Conservation (phyloP, 1,140 invertebrate species). For the Formica exsecta region DNA sequence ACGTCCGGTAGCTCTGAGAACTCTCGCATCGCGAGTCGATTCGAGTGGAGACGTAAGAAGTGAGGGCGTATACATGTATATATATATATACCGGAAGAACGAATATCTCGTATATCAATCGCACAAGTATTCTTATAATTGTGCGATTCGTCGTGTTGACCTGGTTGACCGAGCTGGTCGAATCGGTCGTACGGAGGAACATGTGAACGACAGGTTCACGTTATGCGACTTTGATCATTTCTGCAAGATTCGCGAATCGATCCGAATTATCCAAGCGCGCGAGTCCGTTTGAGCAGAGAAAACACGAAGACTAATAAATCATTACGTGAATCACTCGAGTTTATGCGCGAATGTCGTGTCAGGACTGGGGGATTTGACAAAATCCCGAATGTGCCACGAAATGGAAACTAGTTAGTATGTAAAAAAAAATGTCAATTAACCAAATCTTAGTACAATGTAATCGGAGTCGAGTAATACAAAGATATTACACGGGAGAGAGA, state of each 20-base stretch:
- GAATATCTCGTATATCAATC: conserved; percentile 17
- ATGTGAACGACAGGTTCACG: too few relatives aligned
- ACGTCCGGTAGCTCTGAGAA: background rate
- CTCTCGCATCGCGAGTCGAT: conserved; percentile 1
- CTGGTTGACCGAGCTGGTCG: background rate
- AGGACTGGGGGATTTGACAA: background rate
- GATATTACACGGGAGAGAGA: conserved; percentile 37
- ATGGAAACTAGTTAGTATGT: conserved; percentile 75
- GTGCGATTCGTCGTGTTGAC: too few relatives aligned
- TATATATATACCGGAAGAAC: conserved; percentile 30
- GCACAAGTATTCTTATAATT: too few relatives aligned
- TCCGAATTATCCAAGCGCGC: too few relatives aligned
- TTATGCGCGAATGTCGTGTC: conserved; percentile 32
- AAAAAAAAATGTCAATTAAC: conserved; percentile 74
- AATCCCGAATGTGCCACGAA: conserved; percentile 75
- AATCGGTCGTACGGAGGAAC: background rate
- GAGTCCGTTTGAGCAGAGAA: background rate
- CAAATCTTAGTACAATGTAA: conserved; percentile 84
- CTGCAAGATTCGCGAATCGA: background rate
- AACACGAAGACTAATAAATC: background rate
- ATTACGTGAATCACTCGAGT: background rate
- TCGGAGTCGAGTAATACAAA: conserved; percentile 76
- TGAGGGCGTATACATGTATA: background rate
- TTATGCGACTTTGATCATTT: background rate
- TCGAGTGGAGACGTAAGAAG: conserved; percentile 16